Evolutionary conservation across 2,797 vertebrate genomes (phyloP), one percentile per base, ranked within the genome.

Genomic region (Alosa sapidissima): DNA sequence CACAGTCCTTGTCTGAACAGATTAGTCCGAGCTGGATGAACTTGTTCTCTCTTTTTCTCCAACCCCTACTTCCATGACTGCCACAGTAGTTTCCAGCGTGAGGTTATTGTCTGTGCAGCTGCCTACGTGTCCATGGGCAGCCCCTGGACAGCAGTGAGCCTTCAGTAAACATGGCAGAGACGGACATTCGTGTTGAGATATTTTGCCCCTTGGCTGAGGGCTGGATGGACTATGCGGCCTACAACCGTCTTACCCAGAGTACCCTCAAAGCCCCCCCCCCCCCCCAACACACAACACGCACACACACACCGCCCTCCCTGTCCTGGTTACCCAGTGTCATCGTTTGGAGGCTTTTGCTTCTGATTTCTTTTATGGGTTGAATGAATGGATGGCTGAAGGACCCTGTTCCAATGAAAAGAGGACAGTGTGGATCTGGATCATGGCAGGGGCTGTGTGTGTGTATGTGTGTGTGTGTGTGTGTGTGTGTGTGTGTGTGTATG

Each of bases 21-120:
- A 94, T 94, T 94, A 93, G 83, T 88, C 88, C 90, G 89, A 0
- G 88, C 87, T 92, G 87, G 87, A 89, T 93, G 91, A 90, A 90
- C 92, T 92, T 93, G 92, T 93, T 94, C 2, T 75, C 16, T 75
- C 41, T 55, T 1, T 36, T 33, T 1, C 65, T 28, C 1, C 33
- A 93, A 92, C 91, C 91, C 13, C 3, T 52, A 52, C 51, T 52
- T 88, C 90, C 92, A 90, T 92, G 86, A 92, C 90, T 90, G 92
- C 89, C 83, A 83, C 89, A 91, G 91, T 90, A 6, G 82, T 93
- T 90, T 84, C 83, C 14, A 87, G 88, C 58, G 47, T 68, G 19
- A 88, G 88, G 90, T 91, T 89, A 89, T 85, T 89, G 88, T 89
- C 84, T 87, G 81, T 83, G 4, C 9, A 87, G 88, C 54, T 55